phyloP scores from a whole-genome alignment of 2,113 vertebrate species.

The Coryphaenoides rupestris region DNA sequence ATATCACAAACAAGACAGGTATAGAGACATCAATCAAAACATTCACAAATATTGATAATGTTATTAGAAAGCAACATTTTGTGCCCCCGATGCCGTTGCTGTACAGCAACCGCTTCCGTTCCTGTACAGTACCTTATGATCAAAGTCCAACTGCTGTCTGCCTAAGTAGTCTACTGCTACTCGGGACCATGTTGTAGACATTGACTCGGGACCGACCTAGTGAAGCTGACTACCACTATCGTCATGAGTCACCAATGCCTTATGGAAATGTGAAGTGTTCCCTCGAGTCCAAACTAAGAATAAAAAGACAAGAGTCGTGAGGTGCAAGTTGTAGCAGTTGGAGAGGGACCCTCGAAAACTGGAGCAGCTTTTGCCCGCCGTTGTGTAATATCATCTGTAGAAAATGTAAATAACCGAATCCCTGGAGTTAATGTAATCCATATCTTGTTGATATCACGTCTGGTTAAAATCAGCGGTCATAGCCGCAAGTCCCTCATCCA shows the following conservation, averaged over 20 bases:
- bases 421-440: not conserved
- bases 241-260: no score
- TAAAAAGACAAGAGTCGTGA: not conserved
- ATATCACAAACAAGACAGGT: no score
- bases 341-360: not conserved
- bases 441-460: not conserved
- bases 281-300: not conserved
- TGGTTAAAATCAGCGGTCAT: not conserved
- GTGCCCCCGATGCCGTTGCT: not conserved
- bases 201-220: not conserved
- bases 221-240: no score
- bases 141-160: slow-evolving; percentile 22
- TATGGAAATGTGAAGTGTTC: no score
- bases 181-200: not conserved
- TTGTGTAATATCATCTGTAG: not conserved
- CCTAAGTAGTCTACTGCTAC: slow-evolving; percentile 8
- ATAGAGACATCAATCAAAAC: no score
- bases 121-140: slow-evolving; percentile 10
- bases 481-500: slow-evolving; percentile 8
- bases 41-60: no score
- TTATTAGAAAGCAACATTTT: no score
- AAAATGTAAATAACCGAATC: slow-evolving; percentile 1
- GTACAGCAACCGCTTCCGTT: not conserved
- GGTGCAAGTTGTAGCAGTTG: not conserved
- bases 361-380: not conserved